Conservation (phyloP, 2,797 vertebrate species). For the Clarias laeviceps region DNA sequence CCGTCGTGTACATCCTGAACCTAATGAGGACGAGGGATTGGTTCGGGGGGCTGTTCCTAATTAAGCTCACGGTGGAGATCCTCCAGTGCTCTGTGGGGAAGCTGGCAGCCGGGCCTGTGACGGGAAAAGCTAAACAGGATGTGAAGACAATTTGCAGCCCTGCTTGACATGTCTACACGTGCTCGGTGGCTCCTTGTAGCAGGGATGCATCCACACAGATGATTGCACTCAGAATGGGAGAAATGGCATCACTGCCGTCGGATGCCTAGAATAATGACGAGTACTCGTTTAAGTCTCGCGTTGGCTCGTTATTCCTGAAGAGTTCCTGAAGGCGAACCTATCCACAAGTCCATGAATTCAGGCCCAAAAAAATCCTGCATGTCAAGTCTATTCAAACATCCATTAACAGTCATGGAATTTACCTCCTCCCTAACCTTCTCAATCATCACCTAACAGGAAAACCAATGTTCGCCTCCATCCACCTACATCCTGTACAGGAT, state of each 20-base stretch:
- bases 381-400: not conserved
- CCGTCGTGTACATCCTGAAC: constrained; percentile 24
- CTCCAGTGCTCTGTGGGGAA: constrained; percentile 43
- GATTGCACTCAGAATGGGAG: not conserved
- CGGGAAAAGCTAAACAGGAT: constrained; percentile 51
- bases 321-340: too few species aligned
- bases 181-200: constrained; percentile 3
- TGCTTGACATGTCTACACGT: constrained; percentile 31
- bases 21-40: not conserved
- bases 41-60: constrained; percentile 24
- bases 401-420: not conserved
- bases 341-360: not conserved
- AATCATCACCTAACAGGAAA: constrained; percentile 13
- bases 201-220: constrained; percentile 22
- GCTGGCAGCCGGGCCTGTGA: constrained; percentile 44
- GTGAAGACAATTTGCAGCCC: constrained; percentile 43
- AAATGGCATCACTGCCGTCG: not conserved
- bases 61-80: constrained; percentile 30
- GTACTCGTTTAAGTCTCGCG: not conserved
- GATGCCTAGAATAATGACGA: not conserved
- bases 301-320: not conserved
- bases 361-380: not conserved
- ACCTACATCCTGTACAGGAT: constrained; percentile 9
- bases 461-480: constrained; percentile 1
- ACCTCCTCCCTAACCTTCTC: not conserved